phyloP scores from a whole-genome alignment of 1,140 invertebrate genomes.

The Camponotus floridanus region DNA sequence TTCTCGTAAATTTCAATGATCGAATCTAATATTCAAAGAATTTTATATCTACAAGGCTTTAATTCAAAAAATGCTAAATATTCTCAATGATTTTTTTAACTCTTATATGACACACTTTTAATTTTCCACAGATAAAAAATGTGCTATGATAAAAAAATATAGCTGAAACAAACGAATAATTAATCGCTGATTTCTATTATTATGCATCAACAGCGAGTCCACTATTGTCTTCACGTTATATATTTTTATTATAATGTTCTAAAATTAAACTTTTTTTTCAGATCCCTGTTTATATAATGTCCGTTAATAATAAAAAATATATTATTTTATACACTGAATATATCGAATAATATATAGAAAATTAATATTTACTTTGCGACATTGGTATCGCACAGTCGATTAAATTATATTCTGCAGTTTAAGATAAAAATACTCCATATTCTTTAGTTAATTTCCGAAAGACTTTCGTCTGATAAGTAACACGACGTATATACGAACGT shows the following conservation, averaged over 20 bases:
- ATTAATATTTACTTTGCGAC: not conserved
- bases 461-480: constrained; percentile 27
- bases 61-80: too few species aligned
- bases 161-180: too few species aligned
- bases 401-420: not conserved
- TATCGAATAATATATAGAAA: not conserved
- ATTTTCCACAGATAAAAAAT: too few species aligned
- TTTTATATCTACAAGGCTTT: too few species aligned
- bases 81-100: too few species aligned
- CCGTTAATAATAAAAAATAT: not conserved
- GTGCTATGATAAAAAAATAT: too few species aligned
- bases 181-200: too few species aligned
- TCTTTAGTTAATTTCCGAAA: constrained; percentile 21
- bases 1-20: too few species aligned
- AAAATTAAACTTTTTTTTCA: not conserved
- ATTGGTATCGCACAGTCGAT: not conserved
- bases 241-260: constrained; percentile 14
- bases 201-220: too few species aligned
- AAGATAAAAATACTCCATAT: not conserved
- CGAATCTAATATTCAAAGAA: too few species aligned
- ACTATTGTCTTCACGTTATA: too few species aligned
- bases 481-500: constrained; percentile 45
- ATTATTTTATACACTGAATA: not conserved
- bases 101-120: too few species aligned
- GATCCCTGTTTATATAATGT: not conserved